Base-by-base conservation (phyloP, 2,888 invertebrate species). In the Graphium colonna region DNA sequence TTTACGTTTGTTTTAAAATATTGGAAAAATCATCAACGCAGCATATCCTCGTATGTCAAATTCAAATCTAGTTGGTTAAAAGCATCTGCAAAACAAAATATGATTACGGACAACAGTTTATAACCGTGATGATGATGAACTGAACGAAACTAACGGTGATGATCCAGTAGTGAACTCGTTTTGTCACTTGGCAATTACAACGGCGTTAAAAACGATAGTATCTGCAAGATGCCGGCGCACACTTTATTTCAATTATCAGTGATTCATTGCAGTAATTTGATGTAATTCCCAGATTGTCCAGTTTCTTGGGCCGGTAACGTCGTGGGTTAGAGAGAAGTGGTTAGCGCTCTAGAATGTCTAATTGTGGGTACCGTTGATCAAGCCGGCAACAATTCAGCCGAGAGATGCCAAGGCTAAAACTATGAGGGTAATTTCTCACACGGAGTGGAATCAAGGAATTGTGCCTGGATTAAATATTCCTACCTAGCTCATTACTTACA, bases 361-460 rank as follows among this genome's bases (percentile, higher is more conserved):
- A 48, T 53, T 43, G 13, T 48, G 12, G 36, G 38, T 44, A 48
- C 53, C 43, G 53, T 48, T 53, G 26, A 18, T 13, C 18, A 18
- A 13, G 31, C 39, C 18, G 15, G 39, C 10, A 31, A 48, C 39
- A 44, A 43, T 48, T 49, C 15, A 43, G 15, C 16, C 26, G 10
- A 33, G 42, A 43, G 21, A 42, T 39, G 38, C 36, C 36, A 16
- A 9, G 15, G 38, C 7, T 28, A 26, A 17, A 41, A 5, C 39
- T 33, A 36, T 21, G 46, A 38, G 13, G 28, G 13, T 39, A 26
- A 31, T n/a, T 9, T 31, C 41, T 12, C 17, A 17, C 12, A 1
- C 18, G 28, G 26, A 41, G n/a, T 13, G 16, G 21, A 18, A 33
- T 17, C 33, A 31, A n/a, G n/a, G 36, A n/a, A 4, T 3, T 13